Conservation (phyloP, 1,140 invertebrate species). For the Euschistus heros region DNA sequence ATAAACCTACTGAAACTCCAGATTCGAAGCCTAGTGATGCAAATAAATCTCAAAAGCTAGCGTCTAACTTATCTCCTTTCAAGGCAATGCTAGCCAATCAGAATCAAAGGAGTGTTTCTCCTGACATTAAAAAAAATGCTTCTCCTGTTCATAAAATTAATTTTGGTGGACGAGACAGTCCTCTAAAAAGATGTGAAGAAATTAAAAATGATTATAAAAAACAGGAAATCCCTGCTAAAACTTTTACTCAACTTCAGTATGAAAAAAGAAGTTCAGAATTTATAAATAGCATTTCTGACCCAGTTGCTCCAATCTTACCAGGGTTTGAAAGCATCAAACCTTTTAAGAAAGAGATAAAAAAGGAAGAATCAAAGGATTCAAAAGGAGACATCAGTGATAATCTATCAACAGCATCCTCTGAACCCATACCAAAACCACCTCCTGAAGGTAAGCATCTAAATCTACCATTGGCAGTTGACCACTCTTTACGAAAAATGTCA, state of each 20-base stretch:
- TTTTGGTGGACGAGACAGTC: background rate
- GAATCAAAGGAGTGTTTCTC: conserved; percentile 1
- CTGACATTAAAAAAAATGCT: background rate
- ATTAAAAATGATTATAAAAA: background rate
- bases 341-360: conserved; percentile 13
- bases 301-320: conserved; percentile 1
- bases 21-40: background rate
- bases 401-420: background rate
- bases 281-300: conserved; percentile 11
- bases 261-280: conserved; percentile 23
- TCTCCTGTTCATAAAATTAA: conserved; percentile 3
- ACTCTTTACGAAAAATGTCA: conserved; percentile 28
- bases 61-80: conserved; percentile 3
- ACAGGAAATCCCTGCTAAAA: conserved; percentile 16
- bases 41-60: background rate
- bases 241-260: conserved; percentile 23
- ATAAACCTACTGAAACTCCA: background rate
- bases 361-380: conserved; percentile 6
- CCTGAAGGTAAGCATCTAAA: conserved; percentile 29
- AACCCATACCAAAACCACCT: background rate
- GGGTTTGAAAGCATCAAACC: background rate
- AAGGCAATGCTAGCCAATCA: conserved; percentile 7
- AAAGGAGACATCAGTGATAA: conserved; percentile 7
- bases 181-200: background rate
- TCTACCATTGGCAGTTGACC: conserved; percentile 29